Evolutionary conservation across 92 coral and sea anemone genomes (phyloP).

Genomic region (Scolanthus callimorphus): DNA sequence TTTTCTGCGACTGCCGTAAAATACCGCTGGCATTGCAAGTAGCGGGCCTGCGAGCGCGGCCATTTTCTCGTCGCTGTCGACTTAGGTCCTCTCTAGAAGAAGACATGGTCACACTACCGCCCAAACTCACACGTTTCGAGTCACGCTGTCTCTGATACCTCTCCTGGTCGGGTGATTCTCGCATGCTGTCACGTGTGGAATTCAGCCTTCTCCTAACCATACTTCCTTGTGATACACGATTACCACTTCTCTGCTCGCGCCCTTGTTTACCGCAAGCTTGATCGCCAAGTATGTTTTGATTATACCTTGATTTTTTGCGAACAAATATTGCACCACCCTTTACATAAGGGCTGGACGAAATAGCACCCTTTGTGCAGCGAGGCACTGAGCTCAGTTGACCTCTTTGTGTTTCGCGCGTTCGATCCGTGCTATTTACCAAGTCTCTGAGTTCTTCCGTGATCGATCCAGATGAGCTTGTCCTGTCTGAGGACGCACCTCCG

Average conservation of each 20-base stretch:
- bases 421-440: neutral
- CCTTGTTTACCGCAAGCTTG: neutral
- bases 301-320: neutral
- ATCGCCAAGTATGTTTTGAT: neutral
- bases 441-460: neutral
- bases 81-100: neutral
- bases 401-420: neutral
- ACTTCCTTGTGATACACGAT: neutral
- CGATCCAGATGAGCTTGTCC: neutral
- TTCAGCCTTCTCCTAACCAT: neutral
- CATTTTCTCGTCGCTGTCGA: neutral
- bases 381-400: no score
- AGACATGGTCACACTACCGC: neutral
- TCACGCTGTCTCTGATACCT: neutral
- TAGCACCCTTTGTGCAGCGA: neutral
- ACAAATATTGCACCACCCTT: neutral
- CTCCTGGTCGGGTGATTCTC: neutral
- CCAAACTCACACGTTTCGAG: neutral
- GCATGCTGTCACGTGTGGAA: neutral
- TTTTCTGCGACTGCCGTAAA: neutral
- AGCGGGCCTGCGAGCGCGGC: slow-evolving; percentile 10
- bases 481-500: neutral
- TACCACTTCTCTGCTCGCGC: neutral
- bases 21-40: neutral
- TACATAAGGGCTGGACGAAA: neutral